Evolutionary conservation across 2,888 invertebrate species (phyloP).

Genomic region (Nomada fucata): DNA sequence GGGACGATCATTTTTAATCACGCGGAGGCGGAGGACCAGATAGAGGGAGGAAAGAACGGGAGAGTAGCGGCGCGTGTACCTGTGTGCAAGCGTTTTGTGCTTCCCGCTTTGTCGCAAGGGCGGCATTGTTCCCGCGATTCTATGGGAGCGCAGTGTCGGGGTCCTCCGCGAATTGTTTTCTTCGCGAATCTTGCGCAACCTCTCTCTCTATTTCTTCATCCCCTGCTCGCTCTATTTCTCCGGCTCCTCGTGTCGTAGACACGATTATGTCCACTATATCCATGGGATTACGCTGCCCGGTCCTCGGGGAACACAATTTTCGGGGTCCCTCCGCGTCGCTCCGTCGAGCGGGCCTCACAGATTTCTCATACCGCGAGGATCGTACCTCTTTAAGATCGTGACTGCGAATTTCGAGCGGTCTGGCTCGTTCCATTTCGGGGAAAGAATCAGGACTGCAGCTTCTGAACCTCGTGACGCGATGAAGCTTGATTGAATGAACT

Average conservation of each 20-base stretch:
- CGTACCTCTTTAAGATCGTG: no score
- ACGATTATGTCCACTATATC: slow-evolving; percentile 55
- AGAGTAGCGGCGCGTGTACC: slow-evolving; percentile 67
- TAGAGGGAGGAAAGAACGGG: slow-evolving; percentile 44
- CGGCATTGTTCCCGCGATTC: slow-evolving; percentile 71
- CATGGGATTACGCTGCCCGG: slow-evolving; percentile 34
- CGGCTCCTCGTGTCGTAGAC: slow-evolving; percentile 51
- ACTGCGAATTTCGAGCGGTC: no score
- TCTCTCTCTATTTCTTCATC: slow-evolving; percentile 13
- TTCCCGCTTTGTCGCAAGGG: slow-evolving; percentile 72
- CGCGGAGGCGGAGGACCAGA: slow-evolving; percentile 65
- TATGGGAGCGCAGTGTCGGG: slow-evolving; percentile 69
- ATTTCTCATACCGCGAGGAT: not conserved
- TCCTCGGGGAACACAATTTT: not conserved
- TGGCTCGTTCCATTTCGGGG: no score
- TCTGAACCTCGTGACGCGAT: no score
- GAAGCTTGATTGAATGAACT: no score
- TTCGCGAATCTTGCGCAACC: slow-evolving; percentile 60
- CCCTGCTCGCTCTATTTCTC: not conserved
- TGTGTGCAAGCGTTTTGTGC: slow-evolving; percentile 73
- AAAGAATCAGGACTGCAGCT: no score
- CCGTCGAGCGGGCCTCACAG: not conserved
- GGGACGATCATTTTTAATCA: slow-evolving; percentile 78
- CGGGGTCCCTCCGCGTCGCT: not conserved
- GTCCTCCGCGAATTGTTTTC: slow-evolving; percentile 70